These are phyloP conservation scores for Morpho achilles DNA, from an alignment of 2,888 invertebrate species.

Conservation along the genomic window DNA sequence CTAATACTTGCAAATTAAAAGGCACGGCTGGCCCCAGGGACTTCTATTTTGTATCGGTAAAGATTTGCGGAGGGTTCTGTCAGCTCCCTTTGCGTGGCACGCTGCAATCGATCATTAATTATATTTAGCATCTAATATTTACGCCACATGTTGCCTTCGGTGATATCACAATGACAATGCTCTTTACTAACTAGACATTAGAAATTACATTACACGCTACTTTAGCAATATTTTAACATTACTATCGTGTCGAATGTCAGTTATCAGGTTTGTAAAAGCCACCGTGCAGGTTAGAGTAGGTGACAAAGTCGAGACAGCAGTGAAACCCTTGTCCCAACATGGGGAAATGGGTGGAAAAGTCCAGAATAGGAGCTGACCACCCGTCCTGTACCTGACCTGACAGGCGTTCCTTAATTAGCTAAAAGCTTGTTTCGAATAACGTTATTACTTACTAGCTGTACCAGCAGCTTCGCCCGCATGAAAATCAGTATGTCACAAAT, in stretches of 20 bases:
- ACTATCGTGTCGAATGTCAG: neutral
- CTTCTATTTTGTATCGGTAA: constrained; percentile 60
- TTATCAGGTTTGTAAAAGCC: too few relatives aligned
- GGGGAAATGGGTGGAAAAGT: too few relatives aligned
- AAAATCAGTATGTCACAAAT: too few relatives aligned
- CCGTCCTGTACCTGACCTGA: too few relatives aligned
- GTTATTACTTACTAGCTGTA: too few relatives aligned
- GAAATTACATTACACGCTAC: constrained; percentile 7
- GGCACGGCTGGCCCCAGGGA: constrained; percentile 62
- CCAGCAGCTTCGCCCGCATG: too few relatives aligned
- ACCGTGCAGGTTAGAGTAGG: too few relatives aligned
- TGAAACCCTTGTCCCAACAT: too few relatives aligned
- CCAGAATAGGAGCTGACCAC: too few relatives aligned
- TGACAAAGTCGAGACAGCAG: too few relatives aligned
- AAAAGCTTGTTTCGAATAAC: too few relatives aligned
- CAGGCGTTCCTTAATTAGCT: too few relatives aligned
- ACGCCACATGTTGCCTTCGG: constrained; percentile 67
- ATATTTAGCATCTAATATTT: constrained; percentile 68
- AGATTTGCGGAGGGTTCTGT: constrained; percentile 65
- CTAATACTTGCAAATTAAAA: constrained; percentile 77
- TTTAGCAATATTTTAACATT: neutral
- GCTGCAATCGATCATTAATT: constrained; percentile 76
- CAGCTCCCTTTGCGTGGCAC: constrained; percentile 53
- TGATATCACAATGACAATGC: constrained; percentile 34
- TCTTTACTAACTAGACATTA: constrained; percentile 16